Evolutionary conservation across 2,888 invertebrate genomes (phyloP).

Genomic region (Amblyjoppa fuscipennis): DNA sequence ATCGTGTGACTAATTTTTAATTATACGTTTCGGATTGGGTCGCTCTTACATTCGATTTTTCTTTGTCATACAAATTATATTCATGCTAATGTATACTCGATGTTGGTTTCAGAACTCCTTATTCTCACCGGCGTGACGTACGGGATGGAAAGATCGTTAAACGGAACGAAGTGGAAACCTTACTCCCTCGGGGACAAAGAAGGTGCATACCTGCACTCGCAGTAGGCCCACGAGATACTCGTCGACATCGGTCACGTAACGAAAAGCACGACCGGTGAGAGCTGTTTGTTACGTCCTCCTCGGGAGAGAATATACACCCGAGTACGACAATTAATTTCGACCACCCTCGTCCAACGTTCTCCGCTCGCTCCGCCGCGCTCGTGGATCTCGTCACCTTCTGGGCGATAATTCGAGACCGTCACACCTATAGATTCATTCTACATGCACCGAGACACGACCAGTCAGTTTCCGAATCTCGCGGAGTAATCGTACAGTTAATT

Average conservation of each 20-base stretch:
- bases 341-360: not conserved
- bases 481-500: not conserved
- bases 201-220: not conserved
- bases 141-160: not conserved
- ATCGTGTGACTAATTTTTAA: too few species aligned
- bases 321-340: not conserved
- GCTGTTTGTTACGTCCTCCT: not conserved
- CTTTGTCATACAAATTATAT: too few species aligned
- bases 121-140: too few species aligned
- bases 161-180: not conserved
- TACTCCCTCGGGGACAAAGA: not conserved
- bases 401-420: not conserved
- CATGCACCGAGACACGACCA: constrained; percentile 6
- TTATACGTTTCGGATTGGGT: too few species aligned
- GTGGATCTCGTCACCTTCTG: not conserved
- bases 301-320: not conserved
- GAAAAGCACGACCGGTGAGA: not conserved
- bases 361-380: not conserved
- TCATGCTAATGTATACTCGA: too few species aligned
- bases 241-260: constrained; percentile 8
- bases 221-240: not conserved
- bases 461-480: not conserved
- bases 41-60: too few species aligned
- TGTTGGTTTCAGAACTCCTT: too few species aligned
- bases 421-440: not conserved